Evolutionary conservation across 1,140 invertebrate genomes (phyloP).

Genomic region (Mizuhopecten yessoensis): DNA sequence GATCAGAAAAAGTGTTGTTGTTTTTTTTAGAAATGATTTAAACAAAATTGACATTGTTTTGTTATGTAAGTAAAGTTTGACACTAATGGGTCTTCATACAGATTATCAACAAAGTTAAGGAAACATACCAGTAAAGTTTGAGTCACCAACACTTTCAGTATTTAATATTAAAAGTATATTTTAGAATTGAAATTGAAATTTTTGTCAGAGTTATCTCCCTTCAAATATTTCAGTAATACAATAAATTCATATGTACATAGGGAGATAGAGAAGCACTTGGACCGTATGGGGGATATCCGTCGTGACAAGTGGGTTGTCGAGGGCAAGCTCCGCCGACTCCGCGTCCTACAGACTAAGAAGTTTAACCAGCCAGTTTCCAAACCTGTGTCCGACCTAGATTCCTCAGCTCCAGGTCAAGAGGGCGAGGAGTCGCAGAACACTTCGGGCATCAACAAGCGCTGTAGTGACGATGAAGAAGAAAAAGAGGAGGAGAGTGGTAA

Average conservation of each 20-base stretch:
- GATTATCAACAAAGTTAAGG: no score
- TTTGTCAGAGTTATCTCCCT: background rate
- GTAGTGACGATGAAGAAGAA: constrained; percentile 81
- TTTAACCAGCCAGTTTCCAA: constrained; percentile 59
- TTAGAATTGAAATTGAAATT: no score
- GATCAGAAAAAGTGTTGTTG: no score
- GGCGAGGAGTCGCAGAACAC: constrained; percentile 64
- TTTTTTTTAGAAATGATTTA: no score
- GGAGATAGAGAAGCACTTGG: constrained; percentile 85
- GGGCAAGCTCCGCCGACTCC: constrained; percentile 91
- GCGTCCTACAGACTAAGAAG: constrained; percentile 90
- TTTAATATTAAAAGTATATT: no score
- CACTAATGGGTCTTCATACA: no score
- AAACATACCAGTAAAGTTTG: no score
- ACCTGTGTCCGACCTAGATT: constrained; percentile 23
- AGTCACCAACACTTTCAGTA: no score
- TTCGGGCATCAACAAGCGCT: constrained; percentile 66
- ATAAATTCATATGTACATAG: constrained; percentile 71
- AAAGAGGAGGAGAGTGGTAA: constrained; percentile 88
- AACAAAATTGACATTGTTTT: no score
- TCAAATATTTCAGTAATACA: no score
- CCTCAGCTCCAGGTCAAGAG: constrained; percentile 66
- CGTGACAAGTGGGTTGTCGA: constrained; percentile 87
- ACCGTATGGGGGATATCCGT: constrained; percentile 83
- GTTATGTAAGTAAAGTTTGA: no score